Evolutionary conservation across 2,888 invertebrate genomes (phyloP).

Genomic region (Timema podura): DNA sequence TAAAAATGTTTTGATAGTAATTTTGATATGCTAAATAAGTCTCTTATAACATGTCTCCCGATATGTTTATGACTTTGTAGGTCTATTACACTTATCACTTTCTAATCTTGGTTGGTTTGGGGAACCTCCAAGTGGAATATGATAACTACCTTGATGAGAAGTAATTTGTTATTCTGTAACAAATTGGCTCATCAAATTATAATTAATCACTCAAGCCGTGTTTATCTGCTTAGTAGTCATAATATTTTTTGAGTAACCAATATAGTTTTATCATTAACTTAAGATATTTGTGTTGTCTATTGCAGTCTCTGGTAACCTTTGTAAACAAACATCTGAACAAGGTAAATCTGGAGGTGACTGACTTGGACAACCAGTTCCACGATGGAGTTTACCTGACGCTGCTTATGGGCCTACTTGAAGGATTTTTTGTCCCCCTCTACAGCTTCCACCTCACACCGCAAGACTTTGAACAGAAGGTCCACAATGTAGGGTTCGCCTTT

Average conservation of each 20-base stretch:
- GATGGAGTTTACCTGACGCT: conserved; percentile 96
- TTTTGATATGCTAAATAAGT: no score
- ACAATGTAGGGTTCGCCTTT: conserved; percentile 95
- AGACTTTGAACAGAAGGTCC: conserved; percentile 87
- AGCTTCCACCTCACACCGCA: conserved; percentile 91
- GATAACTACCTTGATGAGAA: no score
- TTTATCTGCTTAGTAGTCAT: neutral
- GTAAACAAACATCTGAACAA: conserved; percentile 97
- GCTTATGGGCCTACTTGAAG: conserved; percentile 92
- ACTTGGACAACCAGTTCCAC: conserved; percentile 91
- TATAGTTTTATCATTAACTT: neutral
- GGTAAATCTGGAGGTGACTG: conserved; percentile 91
- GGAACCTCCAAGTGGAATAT: no score
- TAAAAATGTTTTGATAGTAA: no score
- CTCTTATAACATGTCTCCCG: no score
- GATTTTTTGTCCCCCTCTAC: conserved; percentile 95
- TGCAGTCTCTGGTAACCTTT: conserved; percentile 90
- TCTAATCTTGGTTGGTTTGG: no score
- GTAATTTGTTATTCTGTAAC: neutral
- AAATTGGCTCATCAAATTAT: neutral
- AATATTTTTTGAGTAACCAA: no score
- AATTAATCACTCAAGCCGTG: neutral
- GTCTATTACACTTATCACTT: no score
- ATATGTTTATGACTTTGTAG: no score
- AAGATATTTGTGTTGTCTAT: conserved; percentile 36